A percentile compares a stretch with the other conserved stretches of the same genome.
Conservation (phyloP, 1,140 invertebrate species). For the Apis mellifera region DNA sequence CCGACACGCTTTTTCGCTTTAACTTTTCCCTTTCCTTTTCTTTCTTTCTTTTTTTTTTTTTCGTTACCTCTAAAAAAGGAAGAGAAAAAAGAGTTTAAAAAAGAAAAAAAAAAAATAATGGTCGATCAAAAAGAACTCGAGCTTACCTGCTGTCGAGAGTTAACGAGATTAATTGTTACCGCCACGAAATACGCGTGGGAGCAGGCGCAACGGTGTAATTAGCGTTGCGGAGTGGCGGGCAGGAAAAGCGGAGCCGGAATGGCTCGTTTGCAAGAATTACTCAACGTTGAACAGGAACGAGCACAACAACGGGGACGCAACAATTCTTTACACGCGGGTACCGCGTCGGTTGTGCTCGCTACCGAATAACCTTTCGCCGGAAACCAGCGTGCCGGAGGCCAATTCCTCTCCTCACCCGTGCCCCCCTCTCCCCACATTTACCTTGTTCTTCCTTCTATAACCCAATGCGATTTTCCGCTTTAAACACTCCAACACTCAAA, state of each 20-base stretch:
- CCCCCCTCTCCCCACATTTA: not conserved
- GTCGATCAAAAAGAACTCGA: not conserved
- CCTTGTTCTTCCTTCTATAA: not conserved
- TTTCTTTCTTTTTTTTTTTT: not conserved
- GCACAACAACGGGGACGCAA: constrained; percentile 7
- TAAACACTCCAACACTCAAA: too few species aligned
- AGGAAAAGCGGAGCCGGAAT: constrained; percentile 46
- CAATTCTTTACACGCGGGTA: not conserved
- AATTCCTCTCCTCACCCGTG: not conserved
- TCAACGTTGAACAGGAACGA: constrained; percentile 29
- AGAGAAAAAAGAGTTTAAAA: not conserved
- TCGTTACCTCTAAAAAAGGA: not conserved
- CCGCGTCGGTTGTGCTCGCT: not conserved
- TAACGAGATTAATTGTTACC: constrained; percentile 53
- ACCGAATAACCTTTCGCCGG: not conserved
- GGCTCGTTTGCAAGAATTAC: constrained; percentile 48
- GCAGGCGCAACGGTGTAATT: constrained; percentile 50
- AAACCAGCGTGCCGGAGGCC: too few species aligned
- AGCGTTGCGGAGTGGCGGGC: constrained; percentile 39
- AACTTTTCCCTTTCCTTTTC: too few species aligned
- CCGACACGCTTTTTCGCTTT: too few species aligned
- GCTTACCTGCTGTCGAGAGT: not conserved
- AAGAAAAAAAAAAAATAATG: too few species aligned
- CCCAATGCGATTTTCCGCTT: not conserved
- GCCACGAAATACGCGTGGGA: constrained; percentile 56